These are phyloP conservation scores for Cremastinae sp. DNA, from an alignment of 2,888 invertebrate genomes.

Conservation along the genomic window DNA sequence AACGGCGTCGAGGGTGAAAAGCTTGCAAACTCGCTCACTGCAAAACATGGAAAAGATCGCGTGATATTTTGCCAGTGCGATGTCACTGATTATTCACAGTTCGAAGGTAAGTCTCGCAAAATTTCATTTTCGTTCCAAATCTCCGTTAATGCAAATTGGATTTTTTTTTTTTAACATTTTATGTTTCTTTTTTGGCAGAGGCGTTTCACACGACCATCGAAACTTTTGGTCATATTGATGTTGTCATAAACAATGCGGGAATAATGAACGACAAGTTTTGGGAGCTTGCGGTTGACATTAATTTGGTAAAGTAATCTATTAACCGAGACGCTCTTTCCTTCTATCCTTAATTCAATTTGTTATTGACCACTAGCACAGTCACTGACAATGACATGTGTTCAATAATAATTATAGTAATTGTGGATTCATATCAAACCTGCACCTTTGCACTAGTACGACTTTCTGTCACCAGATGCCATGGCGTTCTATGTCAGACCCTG, in stretches of 20 bases:
- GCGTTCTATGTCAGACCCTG: too few species aligned
- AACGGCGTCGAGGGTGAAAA: slow-evolving; percentile 87
- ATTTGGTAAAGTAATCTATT: slow-evolving; percentile 83
- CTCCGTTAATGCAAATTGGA: too few species aligned
- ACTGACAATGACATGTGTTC: too few species aligned
- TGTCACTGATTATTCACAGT: slow-evolving; percentile 89
- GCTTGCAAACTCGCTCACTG: slow-evolving; percentile 84
- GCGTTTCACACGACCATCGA: slow-evolving; percentile 88
- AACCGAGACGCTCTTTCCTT: slow-evolving; percentile 7
- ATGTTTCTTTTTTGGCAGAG: slow-evolving; percentile 84
- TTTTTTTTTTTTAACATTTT: too few species aligned
- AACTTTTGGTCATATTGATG: slow-evolving; percentile 87
- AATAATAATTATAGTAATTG: too few species aligned
- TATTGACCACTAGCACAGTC: too few species aligned
- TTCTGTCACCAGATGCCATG: too few species aligned
- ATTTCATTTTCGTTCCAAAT: too few species aligned
- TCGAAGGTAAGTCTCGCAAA: slow-evolving; percentile 85
- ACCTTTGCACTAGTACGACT: too few species aligned
- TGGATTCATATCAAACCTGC: too few species aligned
- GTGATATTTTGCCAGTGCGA: slow-evolving; percentile 88
- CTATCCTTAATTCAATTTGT: background rate
- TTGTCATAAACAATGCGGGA: slow-evolving; percentile 91
- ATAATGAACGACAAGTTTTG: slow-evolving; percentile 89
- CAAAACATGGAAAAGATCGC: slow-evolving; percentile 86
- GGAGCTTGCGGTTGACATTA: slow-evolving; percentile 89